Evolutionary conservation across 2,888 invertebrate genomes (phyloP).

Genomic region (Orthonychiurus folsomi): DNA sequence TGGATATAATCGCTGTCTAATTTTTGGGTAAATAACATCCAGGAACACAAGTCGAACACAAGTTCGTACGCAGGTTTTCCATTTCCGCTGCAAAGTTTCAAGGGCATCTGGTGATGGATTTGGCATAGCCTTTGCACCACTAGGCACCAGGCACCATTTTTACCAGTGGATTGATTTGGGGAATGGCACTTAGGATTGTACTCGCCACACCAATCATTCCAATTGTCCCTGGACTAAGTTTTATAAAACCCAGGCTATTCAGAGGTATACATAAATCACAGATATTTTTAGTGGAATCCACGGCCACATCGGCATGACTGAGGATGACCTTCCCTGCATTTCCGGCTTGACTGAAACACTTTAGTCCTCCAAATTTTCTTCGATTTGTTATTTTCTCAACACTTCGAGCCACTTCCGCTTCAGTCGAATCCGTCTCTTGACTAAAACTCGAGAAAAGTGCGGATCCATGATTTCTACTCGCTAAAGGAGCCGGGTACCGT

Average conservation of each 20-base stretch:
- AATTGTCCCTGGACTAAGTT: constrained; percentile 65
- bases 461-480: not conserved
- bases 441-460: not conserved
- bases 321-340: constrained; percentile 37
- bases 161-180: constrained; percentile 64
- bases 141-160: constrained; percentile 39
- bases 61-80: no score
- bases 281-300: constrained; percentile 75
- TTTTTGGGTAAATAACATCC: no score
- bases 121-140: no score
- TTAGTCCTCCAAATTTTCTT: not conserved
- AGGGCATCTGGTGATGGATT: no score
- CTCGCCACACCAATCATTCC: constrained; percentile 72
- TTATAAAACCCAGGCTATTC: constrained; percentile 66
- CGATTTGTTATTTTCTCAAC: not conserved
- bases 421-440: not conserved
- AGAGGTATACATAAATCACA: constrained; percentile 83
- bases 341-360: constrained; percentile 12
- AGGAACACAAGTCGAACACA: no score
- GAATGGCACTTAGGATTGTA: constrained; percentile 67
- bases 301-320: constrained; percentile 57
- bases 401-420: constrained; percentile 7
- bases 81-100: no score
- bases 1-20: no score
- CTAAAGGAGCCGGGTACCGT: constrained; percentile 7